Base-by-base conservation (phyloP, 2,113 vertebrate genomes). In the Dasyornis broadbenti region DNA sequence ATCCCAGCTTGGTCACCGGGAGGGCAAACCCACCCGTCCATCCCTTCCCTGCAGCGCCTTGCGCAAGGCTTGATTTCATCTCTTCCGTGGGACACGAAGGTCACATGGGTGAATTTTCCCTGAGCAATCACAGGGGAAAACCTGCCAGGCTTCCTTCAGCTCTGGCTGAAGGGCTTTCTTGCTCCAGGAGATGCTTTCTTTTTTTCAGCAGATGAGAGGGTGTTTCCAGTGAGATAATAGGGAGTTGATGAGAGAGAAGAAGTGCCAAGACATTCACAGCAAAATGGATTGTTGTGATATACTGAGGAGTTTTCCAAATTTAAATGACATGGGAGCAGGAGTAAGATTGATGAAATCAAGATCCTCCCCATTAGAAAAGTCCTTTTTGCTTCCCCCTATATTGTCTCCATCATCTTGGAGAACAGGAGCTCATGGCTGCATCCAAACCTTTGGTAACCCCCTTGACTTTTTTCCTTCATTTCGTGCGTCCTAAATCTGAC, bases 11-110 rank as follows among this genome's bases (percentile, higher is more conserved):
- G 82, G 49, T 94, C 82, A 59, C 52, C 0, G 0, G 3, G 49
- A 91, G 95, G 80, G 66, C 70, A 82, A 86, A 88, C 37, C n/a
- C 84, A 39, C 27, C 63, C 5, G 13, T 56, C 94, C 6, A 1
- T 73, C 69, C 66, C 42, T 86, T 33, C 76, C 88, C 91, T 71
- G 77, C 73, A 82, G 95, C 15, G 0, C 72, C 84, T 94, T 96
- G 77, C 72, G 40, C 92, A 96, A 94, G 86, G 33, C 82, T 59
- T 2, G 3, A 53, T 64, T 96, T 86, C 92, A 81, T 94, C 89
- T 91, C 65, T 49, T 72, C 40, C 0, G 0, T 50, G 84, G 93
- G 83, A 40, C 63, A 8, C 1, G 0, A n/a, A 82, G 91, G 88
- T 95, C 86, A 87, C n/a, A 6, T 2, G 2, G 71, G 70, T 47